Evolutionary conservation across 2,113 vertebrate species (phyloP).

Genomic region (Cyanistes caeruleus): DNA sequence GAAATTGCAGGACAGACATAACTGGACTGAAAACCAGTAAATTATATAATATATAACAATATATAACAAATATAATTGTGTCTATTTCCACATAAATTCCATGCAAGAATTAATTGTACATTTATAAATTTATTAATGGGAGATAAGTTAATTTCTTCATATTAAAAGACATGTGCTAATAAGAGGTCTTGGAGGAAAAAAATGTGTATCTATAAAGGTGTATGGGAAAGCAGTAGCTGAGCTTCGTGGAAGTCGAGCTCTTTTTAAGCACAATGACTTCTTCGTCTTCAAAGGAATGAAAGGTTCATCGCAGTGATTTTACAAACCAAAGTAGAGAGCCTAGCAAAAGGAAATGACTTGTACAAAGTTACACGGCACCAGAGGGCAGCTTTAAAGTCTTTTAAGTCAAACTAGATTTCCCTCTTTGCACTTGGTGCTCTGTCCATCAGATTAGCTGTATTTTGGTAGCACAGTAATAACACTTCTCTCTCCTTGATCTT

Average conservation of each 20-base stretch:
- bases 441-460: slow-evolving; percentile 6
- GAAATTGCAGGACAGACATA: neutral
- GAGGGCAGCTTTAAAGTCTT: neutral
- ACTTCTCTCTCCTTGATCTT: slow-evolving; percentile 29
- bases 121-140: neutral
- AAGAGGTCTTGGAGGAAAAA: neutral
- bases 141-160: neutral
- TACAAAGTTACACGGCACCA: neutral
- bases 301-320: neutral
- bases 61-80: neutral
- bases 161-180: neutral
- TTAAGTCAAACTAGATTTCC: neutral
- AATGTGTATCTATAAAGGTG: neutral
- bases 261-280: neutral
- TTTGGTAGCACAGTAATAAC: neutral
- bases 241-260: neutral
- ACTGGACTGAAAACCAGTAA: neutral
- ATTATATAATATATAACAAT: no score
- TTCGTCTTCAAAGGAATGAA: neutral
- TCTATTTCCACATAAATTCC: neutral
- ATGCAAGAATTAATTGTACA: neutral
- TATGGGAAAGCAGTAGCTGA: neutral
- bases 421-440: neutral
- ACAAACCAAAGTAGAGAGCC: neutral
- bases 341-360: neutral